Conservation (phyloP, 2,888 invertebrate genomes). For the Drosophila testacea region DNA sequence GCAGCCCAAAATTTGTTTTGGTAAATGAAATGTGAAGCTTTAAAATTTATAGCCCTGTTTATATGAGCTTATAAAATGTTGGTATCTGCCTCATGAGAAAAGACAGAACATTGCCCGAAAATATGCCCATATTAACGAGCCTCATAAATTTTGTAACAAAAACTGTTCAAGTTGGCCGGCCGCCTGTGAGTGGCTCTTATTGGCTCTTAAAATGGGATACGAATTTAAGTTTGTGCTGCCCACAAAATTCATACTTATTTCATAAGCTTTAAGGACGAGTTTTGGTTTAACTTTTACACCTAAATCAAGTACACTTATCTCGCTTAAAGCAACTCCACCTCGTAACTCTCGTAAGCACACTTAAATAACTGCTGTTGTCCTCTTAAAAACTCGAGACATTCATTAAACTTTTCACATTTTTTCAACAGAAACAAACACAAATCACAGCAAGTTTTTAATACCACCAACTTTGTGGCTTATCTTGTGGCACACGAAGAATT, state of each 20-base stretch:
- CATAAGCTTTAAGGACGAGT: background rate
- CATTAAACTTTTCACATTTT: conserved; percentile 57
- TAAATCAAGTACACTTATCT: conserved; percentile 26
- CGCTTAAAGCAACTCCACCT: conserved; percentile 19
- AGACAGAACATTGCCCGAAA: conserved; percentile 21
- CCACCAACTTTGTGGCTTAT: conserved; percentile 48
- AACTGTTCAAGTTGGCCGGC: conserved; percentile 38
- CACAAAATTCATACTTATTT: background rate
- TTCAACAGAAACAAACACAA: conserved; percentile 23
- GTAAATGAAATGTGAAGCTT: conserved; percentile 35
- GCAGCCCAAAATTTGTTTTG: conserved; percentile 19
- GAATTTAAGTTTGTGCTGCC: conserved; percentile 27
- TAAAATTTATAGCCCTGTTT: conserved; percentile 51
- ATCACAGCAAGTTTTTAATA: conserved; percentile 33
- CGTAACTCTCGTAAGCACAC: conserved; percentile 25
- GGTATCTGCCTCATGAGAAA: conserved; percentile 35
- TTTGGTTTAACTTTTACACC: conserved; percentile 10
- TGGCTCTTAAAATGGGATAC: conserved; percentile 26
- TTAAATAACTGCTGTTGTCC: conserved; percentile 27
- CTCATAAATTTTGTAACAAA: conserved; percentile 59
- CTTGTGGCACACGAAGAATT: conserved; percentile 25
- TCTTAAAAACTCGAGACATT: conserved; percentile 23
- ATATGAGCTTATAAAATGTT: conserved; percentile 35
- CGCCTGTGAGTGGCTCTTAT: conserved; percentile 21
- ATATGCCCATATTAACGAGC: conserved; percentile 43